A percentile compares a stretch with the other conserved stretches of the same genome.
phyloP scores from a whole-genome alignment of 2,113 vertebrate species.

The Orthonyx spaldingii region DNA sequence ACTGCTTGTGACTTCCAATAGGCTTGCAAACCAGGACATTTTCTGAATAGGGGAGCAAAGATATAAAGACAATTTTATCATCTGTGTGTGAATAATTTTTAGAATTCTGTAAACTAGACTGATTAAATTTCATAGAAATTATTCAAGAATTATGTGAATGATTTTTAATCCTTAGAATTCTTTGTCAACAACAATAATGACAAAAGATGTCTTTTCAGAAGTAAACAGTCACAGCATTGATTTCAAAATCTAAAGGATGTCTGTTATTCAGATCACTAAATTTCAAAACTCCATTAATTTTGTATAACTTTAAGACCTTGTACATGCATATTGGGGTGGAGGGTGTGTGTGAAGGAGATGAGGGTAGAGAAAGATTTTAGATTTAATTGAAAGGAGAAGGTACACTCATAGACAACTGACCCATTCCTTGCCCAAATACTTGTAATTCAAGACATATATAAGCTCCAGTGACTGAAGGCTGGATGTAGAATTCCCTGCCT shows the following conservation, averaged over 20 bases:
- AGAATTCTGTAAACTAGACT: not conserved
- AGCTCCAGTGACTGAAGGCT: not conserved
- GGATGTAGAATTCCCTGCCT: not conserved
- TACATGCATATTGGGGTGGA: fast-evolving
- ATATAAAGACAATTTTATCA: not conserved
- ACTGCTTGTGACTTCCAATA: not conserved
- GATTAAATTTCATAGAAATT: not conserved
- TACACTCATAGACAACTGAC: not conserved
- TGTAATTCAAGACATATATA: not conserved
- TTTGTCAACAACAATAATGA: not conserved
- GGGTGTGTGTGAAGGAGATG: fast-evolving
- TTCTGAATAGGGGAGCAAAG: not conserved
- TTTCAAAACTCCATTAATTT: not conserved
- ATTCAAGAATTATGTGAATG: fast-evolving
- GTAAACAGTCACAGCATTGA: not conserved
- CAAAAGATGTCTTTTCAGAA: not conserved
- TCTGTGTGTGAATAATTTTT: not conserved
- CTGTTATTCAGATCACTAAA: not conserved
- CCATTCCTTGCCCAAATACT: not conserved
- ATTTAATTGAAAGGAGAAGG: not conserved
- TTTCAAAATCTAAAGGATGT: not conserved
- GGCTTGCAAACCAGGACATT: not conserved
- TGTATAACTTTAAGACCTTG: not conserved
- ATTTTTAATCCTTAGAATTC: not conserved
- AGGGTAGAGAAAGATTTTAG: not conserved